Evolutionary conservation across 2,113 vertebrate genomes (phyloP).

Genomic region (Nycticorax nycticorax): DNA sequence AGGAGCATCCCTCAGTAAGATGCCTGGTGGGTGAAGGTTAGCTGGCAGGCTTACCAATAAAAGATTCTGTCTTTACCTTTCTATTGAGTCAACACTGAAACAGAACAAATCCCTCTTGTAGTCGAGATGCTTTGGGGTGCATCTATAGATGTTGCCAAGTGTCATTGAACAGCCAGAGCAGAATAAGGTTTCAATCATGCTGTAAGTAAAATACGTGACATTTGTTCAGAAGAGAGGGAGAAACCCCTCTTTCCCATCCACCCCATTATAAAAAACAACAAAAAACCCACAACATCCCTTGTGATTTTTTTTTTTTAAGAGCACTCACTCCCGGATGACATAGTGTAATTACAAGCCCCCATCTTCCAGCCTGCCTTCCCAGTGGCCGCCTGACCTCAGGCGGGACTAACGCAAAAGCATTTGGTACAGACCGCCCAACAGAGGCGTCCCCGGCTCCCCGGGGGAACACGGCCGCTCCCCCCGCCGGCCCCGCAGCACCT

Average conservation of each 20-base stretch:
- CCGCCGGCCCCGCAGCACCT: background rate
- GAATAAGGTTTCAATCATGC: conserved; percentile 60
- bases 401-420: fast-evolving
- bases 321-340: background rate
- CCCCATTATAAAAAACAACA: background rate
- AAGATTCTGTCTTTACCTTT: conserved; percentile 59
- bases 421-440: fast-evolving
- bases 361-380: background rate
- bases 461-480: fast-evolving
- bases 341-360: fast-evolving
- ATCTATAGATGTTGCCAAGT: conserved; percentile 70
- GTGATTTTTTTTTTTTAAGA: too few species aligned
- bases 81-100: conserved; percentile 65
- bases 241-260: background rate
- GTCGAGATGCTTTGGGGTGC: conserved; percentile 69
- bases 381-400: background rate
- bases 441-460: fast-evolving
- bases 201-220: background rate
- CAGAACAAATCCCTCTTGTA: conserved; percentile 78
- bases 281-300: too few species aligned
- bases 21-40: background rate
- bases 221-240: background rate
- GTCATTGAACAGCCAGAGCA: conserved; percentile 66
- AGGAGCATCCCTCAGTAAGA: background rate
- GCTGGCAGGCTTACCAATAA: background rate